Conservation (phyloP, 2,797 vertebrate genomes). For the Triplophysa bombifrons region DNA sequence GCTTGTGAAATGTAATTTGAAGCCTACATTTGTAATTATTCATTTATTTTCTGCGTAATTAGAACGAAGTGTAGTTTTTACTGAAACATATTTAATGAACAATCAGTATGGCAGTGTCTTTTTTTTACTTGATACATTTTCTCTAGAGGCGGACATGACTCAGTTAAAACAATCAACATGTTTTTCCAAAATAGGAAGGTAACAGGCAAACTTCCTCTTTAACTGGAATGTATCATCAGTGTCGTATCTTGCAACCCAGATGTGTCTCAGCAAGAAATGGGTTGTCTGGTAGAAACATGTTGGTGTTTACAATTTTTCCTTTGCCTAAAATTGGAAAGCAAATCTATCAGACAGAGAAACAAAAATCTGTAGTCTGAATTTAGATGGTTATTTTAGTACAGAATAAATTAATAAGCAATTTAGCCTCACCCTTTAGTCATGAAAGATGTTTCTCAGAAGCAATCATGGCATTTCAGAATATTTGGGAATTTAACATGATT, state of each 20-base stretch:
- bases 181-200: slow-evolving; percentile 39
- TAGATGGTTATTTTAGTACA: neutral
- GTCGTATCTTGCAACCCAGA: slow-evolving; percentile 10
- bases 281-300: slow-evolving; percentile 1
- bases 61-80: neutral
- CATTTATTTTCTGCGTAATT: neutral
- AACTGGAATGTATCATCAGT: neutral
- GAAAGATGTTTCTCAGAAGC: neutral
- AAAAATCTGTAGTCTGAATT: slow-evolving; percentile 1
- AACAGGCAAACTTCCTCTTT: slow-evolving; percentile 35
- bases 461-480: neutral
- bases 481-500: neutral
- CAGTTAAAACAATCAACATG: slow-evolving; percentile 33
- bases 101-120: neutral
- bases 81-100: neutral
- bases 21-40: neutral
- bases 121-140: neutral
- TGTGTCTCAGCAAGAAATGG: slow-evolving; percentile 14
- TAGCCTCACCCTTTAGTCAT: neutral
- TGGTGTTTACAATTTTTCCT: neutral
- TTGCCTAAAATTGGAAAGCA: neutral
- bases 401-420: neutral
- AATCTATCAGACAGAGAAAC: no score
- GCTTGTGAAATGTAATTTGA: neutral
- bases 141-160: slow-evolving; percentile 30